Base-by-base conservation (phyloP, 2,888 invertebrate genomes). In the Lepas anatifera region DNA sequence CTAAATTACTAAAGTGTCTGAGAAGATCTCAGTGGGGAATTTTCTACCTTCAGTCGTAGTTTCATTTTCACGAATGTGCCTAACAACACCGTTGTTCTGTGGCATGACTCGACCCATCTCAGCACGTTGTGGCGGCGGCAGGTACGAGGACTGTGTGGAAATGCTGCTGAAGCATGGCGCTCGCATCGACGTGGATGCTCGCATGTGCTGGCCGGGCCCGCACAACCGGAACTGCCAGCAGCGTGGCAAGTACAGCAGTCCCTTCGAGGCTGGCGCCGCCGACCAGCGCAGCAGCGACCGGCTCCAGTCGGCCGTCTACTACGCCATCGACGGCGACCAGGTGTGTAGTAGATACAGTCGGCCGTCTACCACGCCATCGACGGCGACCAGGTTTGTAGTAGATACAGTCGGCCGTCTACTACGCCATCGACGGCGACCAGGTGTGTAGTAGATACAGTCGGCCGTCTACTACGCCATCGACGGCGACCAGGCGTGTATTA, bases 141-240 rank as follows among this genome's bases (percentile, higher is more conserved):
- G 84, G 68, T 85, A 87, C 76, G 85, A 86, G 75, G 86, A 87
- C 74, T 86, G 87, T 76, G 87, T 89, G 22, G 87, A 88, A 77
- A 76, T 87, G 52, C 78, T 89, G 46, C 77, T 89, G 69, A 86
- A 87, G 75, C 85, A 87, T 79, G 88, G 89, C 32, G 88, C 87
- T 10, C 83, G 87, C 73, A 84, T 87, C 25, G 87, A 88, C 78
- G 85, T 87, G 0, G 88, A 88, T 77, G 86, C 87, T 0, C 81
- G 89, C 29, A 87, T 89, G 86, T 89, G 89, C 77, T 89, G 87
- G 82, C 89, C 89, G 0, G 87, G 87, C 13, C 84, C 86, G 8
- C 89, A 89, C 77, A 86, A 84, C 73, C 85, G 84, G 75, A 87
- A 87, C 76, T 88, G 88, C 77, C 87, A 88, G 78, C 86, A 87